Percentiles rank a stretch among this genome's conserved stretches.
These are phyloP conservation scores for Encarsia formosa DNA, from an alignment of 2,888 invertebrate species.

Conservation along the genomic window DNA sequence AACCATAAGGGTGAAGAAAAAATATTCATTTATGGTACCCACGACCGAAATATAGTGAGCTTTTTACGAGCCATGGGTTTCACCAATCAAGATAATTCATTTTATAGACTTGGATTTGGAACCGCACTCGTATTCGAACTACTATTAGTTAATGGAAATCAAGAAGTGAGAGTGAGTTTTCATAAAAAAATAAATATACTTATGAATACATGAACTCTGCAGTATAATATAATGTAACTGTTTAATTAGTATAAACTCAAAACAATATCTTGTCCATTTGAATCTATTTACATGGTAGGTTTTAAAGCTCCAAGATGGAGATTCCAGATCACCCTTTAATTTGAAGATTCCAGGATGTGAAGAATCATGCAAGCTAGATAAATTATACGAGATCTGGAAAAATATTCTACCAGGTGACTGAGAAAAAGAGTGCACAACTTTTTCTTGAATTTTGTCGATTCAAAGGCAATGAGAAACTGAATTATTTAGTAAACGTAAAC, in stretches of 20 bases:
- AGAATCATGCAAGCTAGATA: slow-evolving; percentile 59
- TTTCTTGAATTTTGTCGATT: too few species aligned
- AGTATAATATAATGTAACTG: too few species aligned
- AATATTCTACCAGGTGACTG: slow-evolving; percentile 63
- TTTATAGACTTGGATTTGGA: slow-evolving; percentile 73
- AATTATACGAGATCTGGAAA: slow-evolving; percentile 57
- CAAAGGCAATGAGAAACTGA: too few species aligned
- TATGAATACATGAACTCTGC: too few species aligned
- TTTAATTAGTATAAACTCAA: too few species aligned
- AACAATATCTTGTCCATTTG: too few species aligned
- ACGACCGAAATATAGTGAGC: slow-evolving; percentile 78
- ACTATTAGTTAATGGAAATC: slow-evolving; percentile 49
- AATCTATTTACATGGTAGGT: too few species aligned
- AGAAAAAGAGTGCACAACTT: slow-evolving; percentile 71
- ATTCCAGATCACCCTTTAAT: slow-evolving; percentile 57
- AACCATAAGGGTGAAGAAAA: slow-evolving; percentile 51
- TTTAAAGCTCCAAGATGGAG: slow-evolving; percentile 63
- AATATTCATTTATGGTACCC: slow-evolving; percentile 71
- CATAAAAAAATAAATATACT: neutral
- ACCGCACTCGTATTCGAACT: slow-evolving; percentile 72
- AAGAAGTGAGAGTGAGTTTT: slow-evolving; percentile 60
- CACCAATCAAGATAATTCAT: slow-evolving; percentile 56
- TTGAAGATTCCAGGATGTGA: slow-evolving; percentile 63
- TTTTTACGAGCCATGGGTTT: slow-evolving; percentile 71
- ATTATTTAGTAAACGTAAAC: too few species aligned